Percentiles rank a stretch among this genome's conserved stretches.
Evolutionary conservation across 1,140 invertebrate genomes (phyloP).

Genomic region (Hycleus cichorii): DNA sequence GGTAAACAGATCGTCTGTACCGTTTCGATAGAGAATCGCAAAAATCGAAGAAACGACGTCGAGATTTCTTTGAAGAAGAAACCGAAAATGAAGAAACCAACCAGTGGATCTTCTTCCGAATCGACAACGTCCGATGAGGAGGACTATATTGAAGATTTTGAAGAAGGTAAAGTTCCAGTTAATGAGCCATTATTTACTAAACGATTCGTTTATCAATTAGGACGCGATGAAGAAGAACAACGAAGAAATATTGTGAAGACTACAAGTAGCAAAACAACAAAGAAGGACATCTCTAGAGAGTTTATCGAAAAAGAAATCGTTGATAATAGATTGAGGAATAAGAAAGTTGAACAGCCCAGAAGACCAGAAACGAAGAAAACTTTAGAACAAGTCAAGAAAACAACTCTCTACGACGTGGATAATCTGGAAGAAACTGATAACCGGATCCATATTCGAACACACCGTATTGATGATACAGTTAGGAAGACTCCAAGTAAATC

Average conservation of each 20-base stretch:
- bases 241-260: constrained; percentile 6
- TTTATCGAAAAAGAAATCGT: constrained; percentile 11
- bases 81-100: not conserved
- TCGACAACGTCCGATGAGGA: not conserved
- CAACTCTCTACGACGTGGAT: constrained; percentile 17
- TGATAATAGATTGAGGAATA: not conserved
- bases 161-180: constrained; percentile 29
- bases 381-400: constrained; percentile 9
- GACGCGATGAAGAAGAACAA: constrained; percentile 27
- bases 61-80: not conserved
- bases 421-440: constrained; percentile 16
- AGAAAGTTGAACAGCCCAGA: constrained; percentile 6
- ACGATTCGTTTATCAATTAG: constrained; percentile 31
- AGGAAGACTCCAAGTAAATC: constrained; percentile 10
- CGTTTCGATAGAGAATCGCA: not conserved
- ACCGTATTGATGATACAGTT: constrained; percentile 27
- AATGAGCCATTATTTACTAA: constrained; percentile 33
- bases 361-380: not conserved
- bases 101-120: not conserved
- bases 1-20: not conserved
- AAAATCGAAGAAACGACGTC: not conserved
- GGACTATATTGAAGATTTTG: not conserved
- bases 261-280: constrained; percentile 24
- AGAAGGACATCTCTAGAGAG: constrained; percentile 22
- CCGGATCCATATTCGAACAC: constrained; percentile 22